Percentiles rank a stretch among this genome's conserved stretches.
Conservation (phyloP, 1,140 invertebrate genomes). For the Pogonomyrmex barbatus region DNA sequence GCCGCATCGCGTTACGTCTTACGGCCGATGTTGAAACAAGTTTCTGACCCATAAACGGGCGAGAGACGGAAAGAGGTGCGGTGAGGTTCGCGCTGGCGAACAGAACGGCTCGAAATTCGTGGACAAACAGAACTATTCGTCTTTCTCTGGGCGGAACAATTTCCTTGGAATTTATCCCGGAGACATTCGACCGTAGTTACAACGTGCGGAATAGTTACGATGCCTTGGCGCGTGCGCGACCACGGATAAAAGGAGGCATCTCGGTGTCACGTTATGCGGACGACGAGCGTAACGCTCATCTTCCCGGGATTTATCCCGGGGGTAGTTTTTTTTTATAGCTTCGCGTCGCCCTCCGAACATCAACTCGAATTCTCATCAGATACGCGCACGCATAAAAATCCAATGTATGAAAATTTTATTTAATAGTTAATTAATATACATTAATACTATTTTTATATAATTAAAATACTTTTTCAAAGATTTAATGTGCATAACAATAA, state of each 20-base stretch:
- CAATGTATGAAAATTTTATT: neutral
- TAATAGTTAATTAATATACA: neutral
- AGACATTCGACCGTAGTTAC: slow-evolving; percentile 30
- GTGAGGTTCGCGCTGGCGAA: no score
- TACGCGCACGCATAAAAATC: neutral
- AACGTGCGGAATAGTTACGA: slow-evolving; percentile 13
- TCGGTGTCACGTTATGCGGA: slow-evolving; percentile 39
- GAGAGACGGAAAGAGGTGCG: neutral
- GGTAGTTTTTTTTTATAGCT: neutral
- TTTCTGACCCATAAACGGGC: slow-evolving; percentile 71
- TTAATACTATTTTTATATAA: neutral
- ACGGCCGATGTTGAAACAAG: slow-evolving; percentile 19
- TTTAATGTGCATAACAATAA: neutral
- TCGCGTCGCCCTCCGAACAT: slow-evolving; percentile 27
- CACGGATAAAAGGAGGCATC: slow-evolving; percentile 46
- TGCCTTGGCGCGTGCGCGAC: slow-evolving; percentile 6
- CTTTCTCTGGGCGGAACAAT: slow-evolving; percentile 72
- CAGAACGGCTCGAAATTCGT: slow-evolving; percentile 61
- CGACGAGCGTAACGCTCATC: slow-evolving; percentile 61
- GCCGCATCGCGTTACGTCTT: slow-evolving; percentile 29
- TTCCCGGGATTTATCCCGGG: slow-evolving; percentile 47
- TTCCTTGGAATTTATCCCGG: slow-evolving; percentile 69
- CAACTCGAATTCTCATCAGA: slow-evolving; percentile 37
- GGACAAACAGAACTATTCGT: slow-evolving; percentile 75
- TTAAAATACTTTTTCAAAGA: neutral